phyloP scores from a whole-genome alignment of 2,113 vertebrate genomes.

The Oncorhynchus mykiss region DNA sequence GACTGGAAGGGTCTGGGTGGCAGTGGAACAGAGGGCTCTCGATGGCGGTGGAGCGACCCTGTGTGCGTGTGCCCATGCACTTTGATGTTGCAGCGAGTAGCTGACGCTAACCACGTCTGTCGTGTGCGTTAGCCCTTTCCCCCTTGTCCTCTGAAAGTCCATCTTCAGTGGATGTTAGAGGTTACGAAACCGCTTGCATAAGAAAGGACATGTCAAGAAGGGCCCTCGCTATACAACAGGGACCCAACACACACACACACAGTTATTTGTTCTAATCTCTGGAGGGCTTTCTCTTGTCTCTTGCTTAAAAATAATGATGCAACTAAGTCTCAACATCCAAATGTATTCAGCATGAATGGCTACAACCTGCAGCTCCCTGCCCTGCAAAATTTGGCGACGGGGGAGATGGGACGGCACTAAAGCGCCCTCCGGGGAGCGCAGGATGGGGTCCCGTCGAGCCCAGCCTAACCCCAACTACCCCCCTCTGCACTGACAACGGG shows the following conservation, averaged over 20 bases:
- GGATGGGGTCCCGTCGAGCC: conserved; percentile 34
- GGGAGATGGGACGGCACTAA: conserved; percentile 48
- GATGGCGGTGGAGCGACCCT: neutral
- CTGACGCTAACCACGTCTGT: conserved; percentile 57
- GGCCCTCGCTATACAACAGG: conserved; percentile 4
- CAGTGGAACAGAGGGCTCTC: neutral
- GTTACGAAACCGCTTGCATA: conserved; percentile 37
- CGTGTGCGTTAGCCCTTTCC: conserved; percentile 56
- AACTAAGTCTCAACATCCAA: conserved; percentile 30
- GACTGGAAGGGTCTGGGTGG: neutral
- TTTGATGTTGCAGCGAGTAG: conserved; percentile 50
- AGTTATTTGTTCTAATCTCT: conserved; percentile 20
- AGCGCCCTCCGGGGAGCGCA: conserved; percentile 32
- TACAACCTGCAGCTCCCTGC: conserved; percentile 33
- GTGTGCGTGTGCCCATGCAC: conserved; percentile 23
- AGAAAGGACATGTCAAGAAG: conserved; percentile 16
- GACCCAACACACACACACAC: conserved; percentile 10
- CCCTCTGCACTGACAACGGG: conserved; percentile 11
- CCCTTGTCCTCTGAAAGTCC: conserved; percentile 40
- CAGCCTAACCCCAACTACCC: conserved; percentile 10
- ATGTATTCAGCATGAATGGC: conserved; percentile 39
- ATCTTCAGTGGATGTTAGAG: conserved; percentile 5
- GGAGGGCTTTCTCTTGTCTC: conserved; percentile 14
- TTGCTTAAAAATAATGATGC: conserved; percentile 32
- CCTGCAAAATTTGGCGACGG: conserved; percentile 37